Evolutionary conservation across 2,888 invertebrate species (phyloP).

Genomic region (Tetropium fuscum): DNA sequence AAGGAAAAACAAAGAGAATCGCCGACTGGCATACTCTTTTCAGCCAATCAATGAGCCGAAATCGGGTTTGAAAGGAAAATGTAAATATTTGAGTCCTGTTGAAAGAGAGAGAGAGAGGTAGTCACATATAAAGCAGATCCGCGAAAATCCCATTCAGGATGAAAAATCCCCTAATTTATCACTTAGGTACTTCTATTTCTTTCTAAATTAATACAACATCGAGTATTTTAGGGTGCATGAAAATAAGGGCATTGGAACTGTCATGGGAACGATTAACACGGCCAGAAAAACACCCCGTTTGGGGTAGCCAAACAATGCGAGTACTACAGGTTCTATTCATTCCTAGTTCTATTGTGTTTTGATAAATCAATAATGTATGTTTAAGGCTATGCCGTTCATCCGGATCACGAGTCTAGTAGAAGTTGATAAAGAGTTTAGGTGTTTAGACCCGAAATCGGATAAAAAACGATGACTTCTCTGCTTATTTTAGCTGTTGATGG

Average conservation of each 20-base stretch:
- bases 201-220: constrained; percentile 18
- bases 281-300: constrained; percentile 38
- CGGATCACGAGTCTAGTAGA: too few relatives aligned
- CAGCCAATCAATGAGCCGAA: too few relatives aligned
- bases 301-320: constrained; percentile 37
- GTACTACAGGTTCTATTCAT: constrained; percentile 34
- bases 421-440: too few relatives aligned
- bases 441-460: too few relatives aligned
- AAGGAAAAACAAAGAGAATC: too few relatives aligned
- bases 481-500: too few relatives aligned
- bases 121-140: background rate
- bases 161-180: constrained; percentile 38
- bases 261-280: constrained; percentile 40
- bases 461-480: too few relatives aligned
- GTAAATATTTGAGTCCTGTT: too few relatives aligned
- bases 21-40: too few relatives aligned
- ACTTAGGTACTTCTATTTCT: constrained; percentile 7
- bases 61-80: too few relatives aligned
- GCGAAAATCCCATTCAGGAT: background rate
- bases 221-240: constrained; percentile 30
- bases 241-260: constrained; percentile 30
- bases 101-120: too few relatives aligned
- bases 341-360: constrained; percentile 11
- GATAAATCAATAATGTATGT: constrained; percentile 6
- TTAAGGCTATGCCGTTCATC: too few relatives aligned